Evolutionary conservation across 2,888 invertebrate species (phyloP), one percentile per base, ranked within the genome.

Genomic region (Ectemnius lituratus): DNA sequence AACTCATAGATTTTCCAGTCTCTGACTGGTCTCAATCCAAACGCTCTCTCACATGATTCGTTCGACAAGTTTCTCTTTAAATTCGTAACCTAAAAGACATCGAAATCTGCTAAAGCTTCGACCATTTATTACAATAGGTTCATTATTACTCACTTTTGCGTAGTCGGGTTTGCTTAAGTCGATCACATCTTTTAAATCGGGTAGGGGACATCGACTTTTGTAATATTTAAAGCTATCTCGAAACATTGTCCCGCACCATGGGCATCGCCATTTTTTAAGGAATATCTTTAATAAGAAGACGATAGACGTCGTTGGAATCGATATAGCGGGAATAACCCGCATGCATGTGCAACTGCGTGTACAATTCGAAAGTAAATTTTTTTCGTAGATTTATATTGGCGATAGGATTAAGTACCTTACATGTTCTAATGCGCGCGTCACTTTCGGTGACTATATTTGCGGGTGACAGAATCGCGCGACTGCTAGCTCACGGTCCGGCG

Each of bases 161-260:
- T 63, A 56, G 66, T 84, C 64, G 2, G 73, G 64, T 45, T 88
- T 85, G 56, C 91, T 91, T 72, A 94, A 91, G 89, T 94, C 93
- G 76, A 96, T 87, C 0, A 97, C 94, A 78, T 93, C 87, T n/a
- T 91, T 88, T 13, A 95, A 91, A 84, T 94, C 93, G 0, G 96
- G 95, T 65, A 92, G 91, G 11, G 93, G 93, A 75, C 92, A 93
- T 84, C 94, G 94, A 11, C 94, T 93, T 91, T 97, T 97, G 84
- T 95, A 97, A 91, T 95, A 95, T 89, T 97, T 97, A 89, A 97
- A 97, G 77, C 90, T 91, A 78, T 93, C 93, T 91, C 94, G 95
- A 89, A 97, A 96, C 92, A 93, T 93, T 67, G 78, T 62, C 66
- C 64, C 13, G 61, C 77, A 80, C 66, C 74, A 13, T 73, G 82